These are phyloP conservation scores for Venturia canescens DNA, from an alignment of 1,140 invertebrate genomes.

Conservation along the genomic window DNA sequence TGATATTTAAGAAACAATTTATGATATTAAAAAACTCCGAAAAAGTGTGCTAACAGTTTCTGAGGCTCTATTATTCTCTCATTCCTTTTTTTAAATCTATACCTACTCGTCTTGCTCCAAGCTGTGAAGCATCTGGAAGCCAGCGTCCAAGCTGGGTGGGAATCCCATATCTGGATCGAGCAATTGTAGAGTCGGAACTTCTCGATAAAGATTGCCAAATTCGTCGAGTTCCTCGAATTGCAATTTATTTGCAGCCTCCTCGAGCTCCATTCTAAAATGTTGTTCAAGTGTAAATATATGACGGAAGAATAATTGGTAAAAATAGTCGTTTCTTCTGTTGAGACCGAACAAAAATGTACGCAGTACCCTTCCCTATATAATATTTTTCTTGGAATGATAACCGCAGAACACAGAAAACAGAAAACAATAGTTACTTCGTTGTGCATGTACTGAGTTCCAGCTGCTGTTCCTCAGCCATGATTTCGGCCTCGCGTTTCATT, in stretches of 20 bases:
- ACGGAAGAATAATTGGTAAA: not conserved
- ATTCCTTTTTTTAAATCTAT: conserved; percentile 38
- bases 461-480: conserved; percentile 75
- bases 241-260: conserved; percentile 70
- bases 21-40: too few relatives aligned
- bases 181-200: conserved; percentile 74
- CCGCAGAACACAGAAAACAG: not conserved
- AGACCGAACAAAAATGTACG: not conserved
- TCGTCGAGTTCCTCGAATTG: conserved; percentile 73
- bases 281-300: too few relatives aligned
- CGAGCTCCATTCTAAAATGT: conserved; percentile 67
- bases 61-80: not conserved
- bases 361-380: not conserved
- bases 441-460: conserved; percentile 68
- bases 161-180: conserved; percentile 76
- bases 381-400: conserved; percentile 28
- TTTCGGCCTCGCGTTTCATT: conserved; percentile 73
- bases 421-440: conserved; percentile 61
- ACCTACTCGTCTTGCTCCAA: conserved; percentile 76
- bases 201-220: conserved; percentile 72
- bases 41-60: too few relatives aligned
- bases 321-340: not conserved
- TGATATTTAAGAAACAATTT: too few relatives aligned
- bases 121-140: conserved; percentile 77
- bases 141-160: conserved; percentile 75